Evolutionary conservation across 2,888 invertebrate genomes (phyloP), one percentile per base, ranked within the genome.

Genomic region (Gerosis bhagava): DNA sequence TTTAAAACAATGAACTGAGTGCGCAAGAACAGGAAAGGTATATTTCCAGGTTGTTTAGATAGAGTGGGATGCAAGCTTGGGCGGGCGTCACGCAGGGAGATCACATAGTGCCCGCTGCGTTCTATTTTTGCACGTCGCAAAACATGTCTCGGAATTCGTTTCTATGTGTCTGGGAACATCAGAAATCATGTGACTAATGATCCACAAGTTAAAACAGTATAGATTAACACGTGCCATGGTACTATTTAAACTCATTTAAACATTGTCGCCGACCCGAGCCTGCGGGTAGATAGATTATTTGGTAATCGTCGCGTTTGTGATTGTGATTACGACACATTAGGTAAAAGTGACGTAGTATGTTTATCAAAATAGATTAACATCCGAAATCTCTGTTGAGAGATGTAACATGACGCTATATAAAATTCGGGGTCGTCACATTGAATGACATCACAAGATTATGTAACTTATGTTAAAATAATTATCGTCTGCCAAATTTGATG

Each of bases 121-220:
- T 82, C 86, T 87, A 87, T 87, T 87, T 86, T 74, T 76, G 83
- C 70, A 60, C 84, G 84, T 84, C 86, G 86, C 84, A 56, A 65
- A 83, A 83, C 83, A 84, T 86, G 87, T 87, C 87, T 87, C 87
- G 87, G 84, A 84, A 86, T 86, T 82, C 82, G 81, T 81, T 86
- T 82, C 82, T 82, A 77, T 77, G 77, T 82, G 83, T 87, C 86
- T 84, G 81, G 79, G 75, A 82, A 78, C 77, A 83, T 83, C 72
- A 81, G 73, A 76, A 83, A 83, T 83, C 83, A 84, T 82, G 86
- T 86, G 86, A 86, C 83, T 86, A 83, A 87, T 83, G 79, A 77
- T 76, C 46, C 42, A 50, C 12, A 37, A 49, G 44, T 39, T 31
- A 34, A 29, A 44, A 40, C 32, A 47, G 39, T 65, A 55, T 54